Evolutionary conservation across 2,797 vertebrate species (phyloP).

Genomic region (Mustela erminea): DNA sequence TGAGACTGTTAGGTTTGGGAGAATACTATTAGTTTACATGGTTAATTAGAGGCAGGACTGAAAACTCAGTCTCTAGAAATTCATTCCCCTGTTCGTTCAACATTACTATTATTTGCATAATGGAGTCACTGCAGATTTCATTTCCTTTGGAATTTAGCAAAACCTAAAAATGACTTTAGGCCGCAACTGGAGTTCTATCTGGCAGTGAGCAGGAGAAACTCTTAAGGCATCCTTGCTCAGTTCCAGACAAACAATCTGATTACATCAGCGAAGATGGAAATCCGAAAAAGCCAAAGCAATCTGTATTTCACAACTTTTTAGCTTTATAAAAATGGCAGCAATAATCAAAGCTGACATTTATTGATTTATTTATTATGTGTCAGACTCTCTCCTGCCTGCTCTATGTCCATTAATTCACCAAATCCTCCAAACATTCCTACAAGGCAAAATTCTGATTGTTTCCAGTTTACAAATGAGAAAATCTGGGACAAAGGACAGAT

Average conservation of each 20-base stretch:
- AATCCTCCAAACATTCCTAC: not conserved
- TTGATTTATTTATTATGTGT: slow-evolving; percentile 43
- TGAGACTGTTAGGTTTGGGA: not conserved
- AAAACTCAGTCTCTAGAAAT: slow-evolving; percentile 29
- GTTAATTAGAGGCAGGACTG: not conserved
- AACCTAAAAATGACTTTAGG: slow-evolving; percentile 55
- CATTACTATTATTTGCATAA: slow-evolving; percentile 58
- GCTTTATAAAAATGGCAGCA: slow-evolving; percentile 15
- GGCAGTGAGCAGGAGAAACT: slow-evolving; percentile 29
- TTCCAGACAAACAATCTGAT: slow-evolving; percentile 43
- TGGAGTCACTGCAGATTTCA: slow-evolving; percentile 25
- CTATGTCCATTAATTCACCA: not conserved
- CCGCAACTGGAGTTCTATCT: slow-evolving; percentile 21
- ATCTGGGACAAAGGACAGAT: not conserved
- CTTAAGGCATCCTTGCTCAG: not conserved
- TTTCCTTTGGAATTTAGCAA: slow-evolving; percentile 67
- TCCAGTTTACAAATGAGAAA: not conserved
- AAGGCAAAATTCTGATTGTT: not conserved
- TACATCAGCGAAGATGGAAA: slow-evolving; percentile 46
- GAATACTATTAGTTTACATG: not conserved
- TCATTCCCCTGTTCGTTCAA: not conserved
- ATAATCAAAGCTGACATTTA: slow-evolving; percentile 50
- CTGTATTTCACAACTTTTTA: slow-evolving; percentile 46
- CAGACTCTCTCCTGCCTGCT: not conserved
- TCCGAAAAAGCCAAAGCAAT: slow-evolving; percentile 19